These are phyloP conservation scores for Spodoptera picta DNA, from an alignment of 2,888 invertebrate genomes.

Conservation along the genomic window DNA sequence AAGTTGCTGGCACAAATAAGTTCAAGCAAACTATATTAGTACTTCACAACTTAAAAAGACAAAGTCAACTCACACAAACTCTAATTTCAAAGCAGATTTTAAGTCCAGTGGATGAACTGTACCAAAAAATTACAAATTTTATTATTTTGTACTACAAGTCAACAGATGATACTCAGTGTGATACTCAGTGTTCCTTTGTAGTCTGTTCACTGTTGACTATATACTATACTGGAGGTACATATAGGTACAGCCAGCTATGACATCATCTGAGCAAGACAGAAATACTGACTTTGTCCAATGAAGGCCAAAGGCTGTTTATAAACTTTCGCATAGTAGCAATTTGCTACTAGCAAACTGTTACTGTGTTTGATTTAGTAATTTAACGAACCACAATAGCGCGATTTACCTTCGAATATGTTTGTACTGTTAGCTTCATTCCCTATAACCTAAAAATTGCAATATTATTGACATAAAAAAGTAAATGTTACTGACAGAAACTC, in stretches of 20 bases:
- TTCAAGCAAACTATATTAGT: slow-evolving; percentile 24
- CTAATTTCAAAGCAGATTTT: slow-evolving; percentile 39
- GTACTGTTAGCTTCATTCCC: slow-evolving; percentile 77
- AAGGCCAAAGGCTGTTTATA: slow-evolving; percentile 59
- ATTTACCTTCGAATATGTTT: slow-evolving; percentile 75
- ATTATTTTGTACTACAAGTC: slow-evolving; percentile 3
- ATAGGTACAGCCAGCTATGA: slow-evolving; percentile 55
- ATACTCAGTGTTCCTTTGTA: slow-evolving; percentile 3
- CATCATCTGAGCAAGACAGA: slow-evolving; percentile 67
- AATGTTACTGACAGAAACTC: slow-evolving; percentile 22
- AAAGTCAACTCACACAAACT: slow-evolving; percentile 50
- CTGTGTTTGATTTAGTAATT: slow-evolving; percentile 36
- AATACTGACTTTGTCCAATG: slow-evolving; percentile 53
- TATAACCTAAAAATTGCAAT: slow-evolving; percentile 67
- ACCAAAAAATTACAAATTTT: slow-evolving; percentile 36
- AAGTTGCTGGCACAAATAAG: slow-evolving; percentile 4
- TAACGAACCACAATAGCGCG: slow-evolving; percentile 24
- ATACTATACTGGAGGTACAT: not conserved
- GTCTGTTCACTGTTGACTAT: slow-evolving; percentile 3
- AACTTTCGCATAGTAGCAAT: slow-evolving; percentile 12
- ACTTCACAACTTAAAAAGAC: slow-evolving; percentile 21
- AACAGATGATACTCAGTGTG: slow-evolving; percentile 5
- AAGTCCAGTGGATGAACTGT: slow-evolving; percentile 40
- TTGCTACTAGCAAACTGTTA: slow-evolving; percentile 21
- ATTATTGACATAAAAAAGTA: slow-evolving; percentile 15